These are phyloP conservation scores for Periparus ater DNA, from an alignment of 2,797 vertebrate species.

Conservation along the genomic window DNA sequence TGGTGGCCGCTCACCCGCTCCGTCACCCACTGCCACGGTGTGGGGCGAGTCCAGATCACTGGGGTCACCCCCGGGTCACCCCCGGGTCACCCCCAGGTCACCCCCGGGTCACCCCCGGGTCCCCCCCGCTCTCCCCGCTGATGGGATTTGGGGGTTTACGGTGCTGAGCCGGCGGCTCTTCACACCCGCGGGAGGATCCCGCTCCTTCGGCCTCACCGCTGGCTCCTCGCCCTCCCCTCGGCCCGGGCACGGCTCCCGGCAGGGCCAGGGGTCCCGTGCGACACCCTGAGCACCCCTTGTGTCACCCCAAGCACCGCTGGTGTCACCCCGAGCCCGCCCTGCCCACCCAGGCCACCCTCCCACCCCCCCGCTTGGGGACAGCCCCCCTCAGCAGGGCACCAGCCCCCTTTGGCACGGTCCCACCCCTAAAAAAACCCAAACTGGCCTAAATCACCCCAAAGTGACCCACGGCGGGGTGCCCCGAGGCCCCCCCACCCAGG, in stretches of 20 bases:
- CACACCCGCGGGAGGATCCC: background rate
- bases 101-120: rapidly evolving
- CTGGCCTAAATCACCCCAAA: background rate
- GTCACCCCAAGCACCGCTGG: background rate
- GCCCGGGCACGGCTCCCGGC: rapidly evolving
- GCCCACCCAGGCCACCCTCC: background rate
- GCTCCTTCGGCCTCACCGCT: background rate
- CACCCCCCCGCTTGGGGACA: background rate
- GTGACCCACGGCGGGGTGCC: rapidly evolving
- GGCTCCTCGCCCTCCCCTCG: background rate
- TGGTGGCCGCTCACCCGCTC: background rate
- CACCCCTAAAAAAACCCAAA: background rate
- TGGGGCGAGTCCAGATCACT: background rate
- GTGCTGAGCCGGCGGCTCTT: background rate
- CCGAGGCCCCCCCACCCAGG: background rate
- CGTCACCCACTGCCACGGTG: rapidly evolving
- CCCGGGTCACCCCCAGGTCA: too few relatives aligned
- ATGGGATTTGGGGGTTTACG: background rate
- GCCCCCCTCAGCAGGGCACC: background rate
- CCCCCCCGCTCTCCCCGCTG: background rate
- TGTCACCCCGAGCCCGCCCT: background rate
- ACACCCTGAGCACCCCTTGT: too few relatives aligned
- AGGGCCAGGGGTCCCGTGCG: too few relatives aligned
- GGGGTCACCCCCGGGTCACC: rapidly evolving
- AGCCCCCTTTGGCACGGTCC: too few relatives aligned